Evolutionary conservation across 2,888 invertebrate genomes (phyloP).

Genomic region (Drosophila lutescens): DNA sequence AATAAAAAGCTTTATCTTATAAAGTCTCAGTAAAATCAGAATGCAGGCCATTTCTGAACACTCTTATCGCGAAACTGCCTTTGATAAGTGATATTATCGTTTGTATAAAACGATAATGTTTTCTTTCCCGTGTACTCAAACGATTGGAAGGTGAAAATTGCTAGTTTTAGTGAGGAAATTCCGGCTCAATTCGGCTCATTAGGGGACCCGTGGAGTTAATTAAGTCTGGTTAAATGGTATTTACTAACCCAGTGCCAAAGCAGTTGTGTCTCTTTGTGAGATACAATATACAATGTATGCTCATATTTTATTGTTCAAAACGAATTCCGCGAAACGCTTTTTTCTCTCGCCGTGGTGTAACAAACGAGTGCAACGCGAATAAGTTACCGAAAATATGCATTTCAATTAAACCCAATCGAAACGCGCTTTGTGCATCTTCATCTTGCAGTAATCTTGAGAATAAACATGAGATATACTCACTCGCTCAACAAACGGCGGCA

Average conservation of each 20-base stretch:
- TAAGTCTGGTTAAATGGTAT: conserved; percentile 22
- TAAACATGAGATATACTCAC: conserved; percentile 85
- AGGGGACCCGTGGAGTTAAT: conserved; percentile 32
- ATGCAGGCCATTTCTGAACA: background rate
- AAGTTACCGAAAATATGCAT: conserved; percentile 19
- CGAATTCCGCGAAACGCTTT: conserved; percentile 50
- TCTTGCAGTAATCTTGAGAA: conserved; percentile 85
- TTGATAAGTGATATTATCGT: background rate
- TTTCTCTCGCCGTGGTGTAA: conserved; percentile 66
- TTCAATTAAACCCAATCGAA: conserved; percentile 38
- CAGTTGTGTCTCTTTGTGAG: conserved; percentile 10
- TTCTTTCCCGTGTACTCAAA: background rate
- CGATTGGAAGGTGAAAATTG: background rate
- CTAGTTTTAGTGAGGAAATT: conserved; percentile 5
- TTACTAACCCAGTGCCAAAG: conserved; percentile 44
- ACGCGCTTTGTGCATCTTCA: conserved; percentile 70
- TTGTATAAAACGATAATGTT: background rate
- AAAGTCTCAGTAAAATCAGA: background rate
- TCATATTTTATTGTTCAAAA: conserved; percentile 1
- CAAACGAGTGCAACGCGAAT: conserved; percentile 70
- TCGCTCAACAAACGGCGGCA: conserved; percentile 85
- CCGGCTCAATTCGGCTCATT: conserved; percentile 56
- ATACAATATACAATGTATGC: background rate
- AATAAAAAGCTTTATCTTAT: background rate
- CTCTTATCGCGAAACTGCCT: background rate